A percentile compares a stretch with the other conserved stretches of the same genome.
Evolutionary conservation across 1,140 invertebrate species (phyloP).

Genomic region (Achroia grisella): DNA sequence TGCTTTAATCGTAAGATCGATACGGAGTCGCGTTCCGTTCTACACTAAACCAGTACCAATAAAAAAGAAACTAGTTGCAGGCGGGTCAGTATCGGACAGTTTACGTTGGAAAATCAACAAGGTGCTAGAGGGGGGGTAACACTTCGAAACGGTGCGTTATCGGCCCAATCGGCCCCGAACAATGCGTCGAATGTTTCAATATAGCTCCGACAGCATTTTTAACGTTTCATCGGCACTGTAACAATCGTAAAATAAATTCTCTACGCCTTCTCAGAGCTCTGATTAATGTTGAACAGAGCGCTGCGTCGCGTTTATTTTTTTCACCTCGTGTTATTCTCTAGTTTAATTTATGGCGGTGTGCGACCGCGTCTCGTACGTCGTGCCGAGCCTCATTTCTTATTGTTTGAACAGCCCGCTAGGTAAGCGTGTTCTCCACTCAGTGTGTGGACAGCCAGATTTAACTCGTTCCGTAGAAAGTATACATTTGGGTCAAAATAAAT

Average conservation of each 20-base stretch:
- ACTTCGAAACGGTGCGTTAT: conserved; percentile 58
- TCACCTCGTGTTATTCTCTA: conserved; percentile 58
- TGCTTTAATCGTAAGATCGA: conserved; percentile 65
- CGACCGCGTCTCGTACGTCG: conserved; percentile 5
- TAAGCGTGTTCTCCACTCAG: conserved; percentile 1
- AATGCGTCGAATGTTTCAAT: conserved; percentile 69
- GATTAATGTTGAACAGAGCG: conserved; percentile 67
- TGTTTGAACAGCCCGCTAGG: conserved; percentile 15
- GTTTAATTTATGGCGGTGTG: conserved; percentile 49
- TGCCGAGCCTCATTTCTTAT: conserved; percentile 24
- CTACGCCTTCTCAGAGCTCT: conserved; percentile 66
- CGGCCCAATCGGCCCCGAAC: conserved; percentile 56
- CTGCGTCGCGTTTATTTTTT: conserved; percentile 58
- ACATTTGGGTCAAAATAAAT: background rate
- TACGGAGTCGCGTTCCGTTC: conserved; percentile 55
- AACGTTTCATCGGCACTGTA: conserved; percentile 68
- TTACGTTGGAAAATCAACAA: conserved; percentile 67
- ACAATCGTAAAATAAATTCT: conserved; percentile 73
- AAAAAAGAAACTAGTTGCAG: conserved; percentile 67
- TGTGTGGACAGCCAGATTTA: conserved; percentile 1
- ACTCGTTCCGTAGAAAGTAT: conserved; percentile 3
- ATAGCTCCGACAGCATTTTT: conserved; percentile 68
- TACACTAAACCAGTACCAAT: conserved; percentile 65
- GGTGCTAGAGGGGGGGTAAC: conserved; percentile 37
- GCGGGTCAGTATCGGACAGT: conserved; percentile 47